Conservation (phyloP, 2,888 invertebrate genomes). For the Trissolcus japonicus region DNA sequence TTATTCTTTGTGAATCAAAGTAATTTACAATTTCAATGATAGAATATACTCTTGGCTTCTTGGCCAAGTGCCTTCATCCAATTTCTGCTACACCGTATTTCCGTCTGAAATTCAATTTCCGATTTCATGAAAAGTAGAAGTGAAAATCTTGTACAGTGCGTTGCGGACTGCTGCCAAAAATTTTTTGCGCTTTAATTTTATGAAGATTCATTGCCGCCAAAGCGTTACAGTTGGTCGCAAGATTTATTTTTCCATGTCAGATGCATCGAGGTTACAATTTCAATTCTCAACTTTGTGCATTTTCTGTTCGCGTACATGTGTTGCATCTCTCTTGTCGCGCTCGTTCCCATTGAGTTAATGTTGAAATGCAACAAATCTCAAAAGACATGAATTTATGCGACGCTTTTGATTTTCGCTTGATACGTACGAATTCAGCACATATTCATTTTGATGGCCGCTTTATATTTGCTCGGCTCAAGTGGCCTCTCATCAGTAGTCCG, state of each 20-base stretch:
- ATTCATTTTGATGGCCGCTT: slow-evolving; percentile 56
- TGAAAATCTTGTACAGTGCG: slow-evolving; percentile 52
- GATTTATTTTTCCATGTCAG: slow-evolving; percentile 38
- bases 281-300: slow-evolving; percentile 22
- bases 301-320: slow-evolving; percentile 27
- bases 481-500: slow-evolving; percentile 64
- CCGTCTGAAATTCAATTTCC: slow-evolving; percentile 56
- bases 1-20: slow-evolving; percentile 37
- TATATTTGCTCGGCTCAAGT: slow-evolving; percentile 48
- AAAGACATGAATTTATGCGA: slow-evolving; percentile 52
- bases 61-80: slow-evolving; percentile 62
- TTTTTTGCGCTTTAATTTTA: slow-evolving; percentile 48
- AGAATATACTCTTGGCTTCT: slow-evolving; percentile 55
- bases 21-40: slow-evolving; percentile 48
- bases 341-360: slow-evolving; percentile 32
- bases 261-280: slow-evolving; percentile 14
- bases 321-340: slow-evolving; percentile 22
- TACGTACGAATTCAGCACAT: slow-evolving; percentile 53
- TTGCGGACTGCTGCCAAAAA: slow-evolving; percentile 50
- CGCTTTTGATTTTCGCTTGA: slow-evolving; percentile 55
- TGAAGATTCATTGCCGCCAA: slow-evolving; percentile 46
- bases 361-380: slow-evolving; percentile 37
- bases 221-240: slow-evolving; percentile 33
- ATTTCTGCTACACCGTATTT: slow-evolving; percentile 47
- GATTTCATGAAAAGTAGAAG: slow-evolving; percentile 57